phyloP scores from a whole-genome alignment of 2,888 invertebrate species.

The Gerosis bhagava region DNA sequence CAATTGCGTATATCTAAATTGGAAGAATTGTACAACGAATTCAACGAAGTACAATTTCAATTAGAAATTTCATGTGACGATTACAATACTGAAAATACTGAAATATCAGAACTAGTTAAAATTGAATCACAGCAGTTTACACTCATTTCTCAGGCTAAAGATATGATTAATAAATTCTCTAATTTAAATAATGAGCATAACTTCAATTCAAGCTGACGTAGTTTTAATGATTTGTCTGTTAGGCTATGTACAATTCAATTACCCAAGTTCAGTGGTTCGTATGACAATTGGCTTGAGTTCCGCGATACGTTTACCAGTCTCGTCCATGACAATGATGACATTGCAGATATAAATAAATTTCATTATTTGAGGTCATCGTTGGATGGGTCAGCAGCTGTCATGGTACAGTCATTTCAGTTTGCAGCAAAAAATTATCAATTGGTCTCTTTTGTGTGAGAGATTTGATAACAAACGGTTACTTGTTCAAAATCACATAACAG shows the following conservation, averaged over 20 bases:
- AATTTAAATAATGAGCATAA: background rate
- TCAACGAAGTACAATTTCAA: background rate
- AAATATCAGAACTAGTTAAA: background rate
- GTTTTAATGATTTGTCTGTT: background rate
- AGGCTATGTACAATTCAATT: background rate
- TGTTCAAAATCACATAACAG: background rate
- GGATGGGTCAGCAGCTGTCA: constrained; percentile 2
- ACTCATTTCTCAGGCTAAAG: background rate
- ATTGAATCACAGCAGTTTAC: background rate
- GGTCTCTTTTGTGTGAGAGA: constrained; percentile 3
- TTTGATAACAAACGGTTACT: constrained; percentile 2
- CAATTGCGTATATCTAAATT: constrained; percentile 2
- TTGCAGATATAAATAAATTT: constrained; percentile 1
- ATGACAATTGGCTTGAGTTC: constrained; percentile 7
- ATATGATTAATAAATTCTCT: background rate
- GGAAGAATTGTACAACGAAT: constrained; percentile 2
- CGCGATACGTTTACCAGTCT: constrained; percentile 6
- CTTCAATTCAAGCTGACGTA: no score
- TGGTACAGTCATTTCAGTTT: background rate
- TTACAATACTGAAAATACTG: background rate
- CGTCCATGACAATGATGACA: constrained; percentile 1
- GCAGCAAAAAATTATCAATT: background rate
- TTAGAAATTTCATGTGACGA: background rate
- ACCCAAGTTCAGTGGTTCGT: constrained; percentile 3
- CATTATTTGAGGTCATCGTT: background rate